Percentiles rank a stretch among this genome's conserved stretches.
Evolutionary conservation across 1,140 invertebrate species (phyloP).

Genomic region (Drosophila lacertosa): DNA sequence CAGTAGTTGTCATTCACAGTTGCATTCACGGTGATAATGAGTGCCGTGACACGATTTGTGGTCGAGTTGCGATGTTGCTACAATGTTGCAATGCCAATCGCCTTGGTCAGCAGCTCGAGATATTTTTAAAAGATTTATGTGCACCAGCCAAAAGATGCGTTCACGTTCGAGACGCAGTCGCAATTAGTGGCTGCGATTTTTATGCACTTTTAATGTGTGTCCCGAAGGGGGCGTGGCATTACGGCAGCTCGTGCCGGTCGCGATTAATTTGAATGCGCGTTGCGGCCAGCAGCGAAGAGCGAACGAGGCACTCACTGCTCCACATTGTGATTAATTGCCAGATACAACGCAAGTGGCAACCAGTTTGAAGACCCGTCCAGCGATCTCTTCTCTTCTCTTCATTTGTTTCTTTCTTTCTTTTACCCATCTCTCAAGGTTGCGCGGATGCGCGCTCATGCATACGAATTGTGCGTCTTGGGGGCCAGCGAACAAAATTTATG

Average conservation of each 20-base stretch:
- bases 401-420: neutral
- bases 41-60: constrained; percentile 39
- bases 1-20: constrained; percentile 14
- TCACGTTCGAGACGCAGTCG: constrained; percentile 31
- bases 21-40: constrained; percentile 39
- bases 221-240: constrained; percentile 37
- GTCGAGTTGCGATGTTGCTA: constrained; percentile 4
- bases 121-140: constrained; percentile 40
- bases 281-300: neutral
- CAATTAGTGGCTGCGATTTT: constrained; percentile 57
- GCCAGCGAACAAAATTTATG: constrained; percentile 63
- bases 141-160: constrained; percentile 2
- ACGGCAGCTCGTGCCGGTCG: constrained; percentile 42
- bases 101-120: neutral
- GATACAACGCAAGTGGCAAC: constrained; percentile 58
- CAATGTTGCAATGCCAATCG: constrained; percentile 20
- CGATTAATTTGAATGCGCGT: constrained; percentile 51
- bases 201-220: constrained; percentile 53
- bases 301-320: constrained; percentile 24
- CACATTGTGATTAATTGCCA: constrained; percentile 53
- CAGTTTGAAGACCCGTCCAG: constrained; percentile 42
- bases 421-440: constrained; percentile 66
- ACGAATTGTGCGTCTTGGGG: constrained; percentile 45
- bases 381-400: constrained; percentile 9
- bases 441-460: constrained; percentile 70